A percentile compares a stretch with the other conserved stretches of the same genome.
phyloP scores from a whole-genome alignment of 2,113 vertebrate species.

The Passerina amoena region DNA sequence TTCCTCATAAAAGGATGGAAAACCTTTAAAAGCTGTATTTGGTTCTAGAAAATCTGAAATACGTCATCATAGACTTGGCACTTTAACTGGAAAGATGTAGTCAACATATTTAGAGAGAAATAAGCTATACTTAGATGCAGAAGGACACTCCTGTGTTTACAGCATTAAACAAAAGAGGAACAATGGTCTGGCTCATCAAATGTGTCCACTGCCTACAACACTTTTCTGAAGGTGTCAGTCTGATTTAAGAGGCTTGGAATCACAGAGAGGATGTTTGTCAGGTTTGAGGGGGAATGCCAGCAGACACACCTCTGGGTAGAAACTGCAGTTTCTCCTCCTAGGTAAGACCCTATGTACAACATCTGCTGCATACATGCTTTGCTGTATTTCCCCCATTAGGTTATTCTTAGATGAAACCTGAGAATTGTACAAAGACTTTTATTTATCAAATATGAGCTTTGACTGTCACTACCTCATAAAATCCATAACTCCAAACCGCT shows the following conservation, averaged over 20 bases:
- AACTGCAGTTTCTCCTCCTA: background rate
- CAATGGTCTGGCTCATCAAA: background rate
- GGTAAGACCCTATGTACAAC: background rate
- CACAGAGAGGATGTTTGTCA: background rate
- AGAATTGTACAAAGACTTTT: background rate
- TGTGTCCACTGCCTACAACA: background rate
- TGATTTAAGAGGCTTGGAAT: background rate
- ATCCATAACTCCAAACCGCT: background rate
- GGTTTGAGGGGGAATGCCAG: background rate
- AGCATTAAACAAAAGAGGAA: background rate
- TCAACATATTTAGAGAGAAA: background rate
- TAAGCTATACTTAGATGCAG: background rate
- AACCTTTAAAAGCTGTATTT: background rate
- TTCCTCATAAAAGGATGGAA: background rate
- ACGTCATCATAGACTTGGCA: background rate
- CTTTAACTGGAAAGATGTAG: background rate
- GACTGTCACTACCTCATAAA: background rate
- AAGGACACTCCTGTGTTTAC: background rate
- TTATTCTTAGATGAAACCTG: background rate
- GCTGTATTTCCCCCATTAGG: background rate
- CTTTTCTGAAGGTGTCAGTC: background rate
- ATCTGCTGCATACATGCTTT: background rate
- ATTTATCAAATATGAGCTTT: background rate
- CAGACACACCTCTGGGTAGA: background rate
- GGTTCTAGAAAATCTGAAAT: background rate